Base-by-base conservation (phyloP, 1,140 invertebrate genomes). In the Geopemphigus sp. region DNA sequence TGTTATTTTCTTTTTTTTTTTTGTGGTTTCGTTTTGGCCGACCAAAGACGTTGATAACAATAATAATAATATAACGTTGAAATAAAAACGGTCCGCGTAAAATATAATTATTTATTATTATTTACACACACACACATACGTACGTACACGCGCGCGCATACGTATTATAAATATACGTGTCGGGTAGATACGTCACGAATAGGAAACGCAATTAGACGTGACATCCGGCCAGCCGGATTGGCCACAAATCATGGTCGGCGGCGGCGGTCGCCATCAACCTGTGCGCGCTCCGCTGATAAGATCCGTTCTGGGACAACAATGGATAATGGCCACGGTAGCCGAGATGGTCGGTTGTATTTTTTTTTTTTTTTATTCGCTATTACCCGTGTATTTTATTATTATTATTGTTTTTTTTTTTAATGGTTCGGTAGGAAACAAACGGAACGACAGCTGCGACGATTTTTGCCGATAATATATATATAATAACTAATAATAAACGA, bases 141-240 rank as follows among this genome's bases (percentile, higher is more conserved):
- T 54, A 54, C 15, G 22, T 54, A 29, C 53, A 11, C 29, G 3
- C 17, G 11, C 11, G 11, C 11, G 11, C 11, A 45, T 45, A 45
- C 14, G 14, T 50, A 50, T 6, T 10, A 14, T 50, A 50, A 17
- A 14, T 73, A 63, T 78, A 78, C 74, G 74, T 78, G 74, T 78
- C 54, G 74, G 57, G 74, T 61, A 50, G 56, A 63, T 78, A 78
- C 74, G 57, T 78, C 57, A 78, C 74, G 57, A 50, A 78, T 78
- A 78, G 74, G 74, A 78, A 78, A 78, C 74, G 74, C 74, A 63
- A 78, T 78, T 78, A 78, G 74, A 78, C 74, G 74, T 78, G 74
- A 78, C 74, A 78, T 78, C 74, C 74, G 74, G 74, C 74, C 32
- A 17, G 74, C 39, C 32, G 74, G 74, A 78, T 78, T 59, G 74